These are phyloP conservation scores for Catharus bicknelli DNA, from an alignment of 2,113 vertebrate species.

Conservation along the genomic window DNA sequence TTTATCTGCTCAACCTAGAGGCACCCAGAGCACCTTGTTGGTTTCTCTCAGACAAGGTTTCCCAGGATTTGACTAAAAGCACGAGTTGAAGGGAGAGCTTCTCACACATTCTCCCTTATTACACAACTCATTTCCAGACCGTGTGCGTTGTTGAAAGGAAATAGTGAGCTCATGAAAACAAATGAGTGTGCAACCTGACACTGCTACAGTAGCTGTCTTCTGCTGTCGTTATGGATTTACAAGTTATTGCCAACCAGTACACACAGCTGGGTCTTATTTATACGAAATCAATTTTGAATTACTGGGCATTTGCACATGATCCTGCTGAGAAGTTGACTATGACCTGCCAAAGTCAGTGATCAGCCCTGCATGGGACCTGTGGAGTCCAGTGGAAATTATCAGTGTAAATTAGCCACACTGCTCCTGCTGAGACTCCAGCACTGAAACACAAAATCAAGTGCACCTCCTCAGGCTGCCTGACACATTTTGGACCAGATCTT, in stretches of 20 bases:
- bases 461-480: not conserved
- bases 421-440: not conserved
- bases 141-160: not conserved
- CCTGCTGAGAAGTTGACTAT: constrained; percentile 6
- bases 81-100: not conserved
- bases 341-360: constrained; percentile 27
- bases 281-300: not conserved
- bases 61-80: not conserved
- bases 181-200: constrained; percentile 32
- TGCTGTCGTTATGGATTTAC: not conserved
- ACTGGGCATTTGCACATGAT: not conserved
- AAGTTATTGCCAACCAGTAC: not conserved
- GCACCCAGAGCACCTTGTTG: not conserved
- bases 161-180: constrained; percentile 31
- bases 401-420: not conserved
- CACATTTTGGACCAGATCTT: not conserved
- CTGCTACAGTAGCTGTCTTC: constrained; percentile 27
- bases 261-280: not conserved
- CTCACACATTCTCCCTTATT: not conserved
- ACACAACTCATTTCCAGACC: constrained; percentile 35
- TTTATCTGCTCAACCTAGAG: not conserved
- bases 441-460: not conserved
- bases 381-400: not conserved
- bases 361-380: not conserved
- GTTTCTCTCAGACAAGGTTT: accelerated